These are phyloP conservation scores for Origma solitaria DNA, from an alignment of 2,113 vertebrate species.

Conservation along the genomic window DNA sequence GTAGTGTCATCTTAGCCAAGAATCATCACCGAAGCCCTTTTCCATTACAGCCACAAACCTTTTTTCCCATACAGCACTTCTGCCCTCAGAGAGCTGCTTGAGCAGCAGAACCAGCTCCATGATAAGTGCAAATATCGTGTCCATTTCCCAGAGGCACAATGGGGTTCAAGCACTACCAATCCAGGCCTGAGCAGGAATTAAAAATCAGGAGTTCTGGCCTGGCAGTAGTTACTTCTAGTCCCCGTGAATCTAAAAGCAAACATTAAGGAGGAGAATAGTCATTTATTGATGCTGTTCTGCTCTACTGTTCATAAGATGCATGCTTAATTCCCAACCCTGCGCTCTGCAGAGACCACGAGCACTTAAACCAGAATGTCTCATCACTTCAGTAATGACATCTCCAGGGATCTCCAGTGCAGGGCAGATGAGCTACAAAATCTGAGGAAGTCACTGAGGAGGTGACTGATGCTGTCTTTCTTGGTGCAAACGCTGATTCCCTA, in stretches of 20 bases:
- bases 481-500: not conserved
- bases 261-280: not conserved
- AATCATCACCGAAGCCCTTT: not conserved
- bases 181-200: not conserved
- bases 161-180: not conserved
- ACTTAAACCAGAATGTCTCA: slow-evolving; percentile 12
- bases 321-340: not conserved
- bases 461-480: not conserved
- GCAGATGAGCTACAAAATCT: not conserved
- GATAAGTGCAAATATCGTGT: not conserved
- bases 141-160: not conserved
- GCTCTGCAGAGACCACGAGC: not conserved
- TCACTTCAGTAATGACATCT: slow-evolving; percentile 26
- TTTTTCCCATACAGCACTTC: not conserved
- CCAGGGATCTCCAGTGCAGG: not conserved
- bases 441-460: not conserved
- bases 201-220: not conserved
- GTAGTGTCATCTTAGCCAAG: not conserved
- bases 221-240: not conserved
- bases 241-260: not conserved
- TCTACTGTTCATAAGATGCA: not conserved
- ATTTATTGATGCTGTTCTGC: not conserved
- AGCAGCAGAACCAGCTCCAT: not conserved
- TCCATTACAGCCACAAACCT: not conserved
- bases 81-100: not conserved